Evolutionary conservation across 2,113 vertebrate genomes (phyloP).

Genomic region (Columba livia): DNA sequence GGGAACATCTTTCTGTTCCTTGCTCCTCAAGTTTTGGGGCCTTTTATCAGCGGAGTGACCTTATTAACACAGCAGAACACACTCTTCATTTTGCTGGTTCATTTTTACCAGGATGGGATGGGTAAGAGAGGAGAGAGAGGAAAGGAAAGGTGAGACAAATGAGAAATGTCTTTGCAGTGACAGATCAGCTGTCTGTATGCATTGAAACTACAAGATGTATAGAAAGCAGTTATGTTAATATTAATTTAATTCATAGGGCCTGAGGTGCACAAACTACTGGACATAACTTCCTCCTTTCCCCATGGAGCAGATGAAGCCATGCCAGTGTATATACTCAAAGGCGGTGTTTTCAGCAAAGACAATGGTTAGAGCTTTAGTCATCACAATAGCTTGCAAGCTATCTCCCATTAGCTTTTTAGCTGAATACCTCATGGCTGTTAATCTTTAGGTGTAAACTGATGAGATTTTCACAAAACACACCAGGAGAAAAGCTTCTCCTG

Average conservation of each 20-base stretch:
- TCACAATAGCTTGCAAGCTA: neutral
- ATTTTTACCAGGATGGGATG: neutral
- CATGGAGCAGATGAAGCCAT: neutral
- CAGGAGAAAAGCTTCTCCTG: fast-evolving
- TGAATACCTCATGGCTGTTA: neutral
- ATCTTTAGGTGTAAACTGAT: neutral
- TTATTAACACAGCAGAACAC: neutral
- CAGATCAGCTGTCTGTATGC: neutral
- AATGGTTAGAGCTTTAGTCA: neutral
- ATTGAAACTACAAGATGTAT: neutral
- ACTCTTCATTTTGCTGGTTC: neutral
- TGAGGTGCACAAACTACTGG: neutral
- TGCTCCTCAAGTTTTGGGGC: neutral
- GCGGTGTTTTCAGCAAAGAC: neutral
- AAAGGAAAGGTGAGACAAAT: neutral
- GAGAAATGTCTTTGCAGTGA: neutral
- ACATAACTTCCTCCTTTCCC: neutral
- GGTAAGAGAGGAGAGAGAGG: neutral
- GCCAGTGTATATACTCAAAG: neutral
- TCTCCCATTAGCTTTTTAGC: neutral
- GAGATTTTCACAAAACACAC: neutral
- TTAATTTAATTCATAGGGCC: neutral
- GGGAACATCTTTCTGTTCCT: neutral
- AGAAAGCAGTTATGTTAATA: neutral
- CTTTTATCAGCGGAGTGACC: neutral